Evolutionary conservation across 2,797 vertebrate species (phyloP), one percentile per base, ranked within the genome.

Genomic region (Lindbergichthys nudifrons): DNA sequence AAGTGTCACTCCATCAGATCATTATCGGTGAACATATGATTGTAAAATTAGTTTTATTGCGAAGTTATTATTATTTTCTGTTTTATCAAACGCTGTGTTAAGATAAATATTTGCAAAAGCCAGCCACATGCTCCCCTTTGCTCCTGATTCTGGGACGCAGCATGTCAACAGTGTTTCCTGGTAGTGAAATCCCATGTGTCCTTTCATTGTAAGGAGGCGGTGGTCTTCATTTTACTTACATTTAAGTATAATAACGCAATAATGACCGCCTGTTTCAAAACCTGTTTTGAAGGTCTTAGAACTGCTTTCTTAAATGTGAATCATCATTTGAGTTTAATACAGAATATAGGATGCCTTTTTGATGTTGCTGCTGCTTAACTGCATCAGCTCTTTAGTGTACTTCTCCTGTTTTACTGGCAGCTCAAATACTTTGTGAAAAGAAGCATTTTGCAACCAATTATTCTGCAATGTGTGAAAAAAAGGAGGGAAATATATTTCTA

Each of bases 101-200:
- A 69, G 73, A 89, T 81, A 88, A 90, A 92, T 92, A 90, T 92
- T 89, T 90, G 75, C 36, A 77, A 70, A 84, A 64, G 53, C 47
- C 46, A 41, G 74, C 47, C 73, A 80, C 70, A 69, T 84, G 74
- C 46, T 6, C 60, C 51, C 56, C 51, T 65, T 45, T 46, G 53
- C 79, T 76, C 52, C 56, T 59, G 61, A 69, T 68, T 75, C 53
- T 80, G 69, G 57, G 79, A 71, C 50, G 26, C 66, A 54, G 46
- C 21, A 42, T 59, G n/a, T 78, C 70, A 52, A 16, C 32, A 36
- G 32, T 36, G 32, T 36, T 36, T 36, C 32, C 32, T 9, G 32
- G 48, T 32, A 70, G 43, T 52, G 50, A 36, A 42, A 53, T 73
- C 42, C 61, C 50, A 42, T 15, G 6, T 32, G 32, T 68, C 39